Evolutionary conservation across 2,888 invertebrate species (phyloP).

Genomic region (Capitulum mitella): DNA sequence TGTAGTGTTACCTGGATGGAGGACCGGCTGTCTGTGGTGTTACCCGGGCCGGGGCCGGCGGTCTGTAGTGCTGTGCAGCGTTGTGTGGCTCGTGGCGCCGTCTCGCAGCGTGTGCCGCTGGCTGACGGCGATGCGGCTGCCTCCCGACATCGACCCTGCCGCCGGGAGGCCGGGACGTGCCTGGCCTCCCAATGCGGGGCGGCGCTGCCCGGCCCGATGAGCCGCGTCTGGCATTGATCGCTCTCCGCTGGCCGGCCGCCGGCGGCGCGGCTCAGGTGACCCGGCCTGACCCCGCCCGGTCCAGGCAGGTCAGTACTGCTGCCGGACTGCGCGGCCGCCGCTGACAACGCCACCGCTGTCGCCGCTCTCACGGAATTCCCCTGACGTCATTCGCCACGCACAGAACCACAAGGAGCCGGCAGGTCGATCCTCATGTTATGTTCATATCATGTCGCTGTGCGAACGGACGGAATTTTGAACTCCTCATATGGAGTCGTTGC

Average conservation of each 20-base stretch:
- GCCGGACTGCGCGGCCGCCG: not conserved
- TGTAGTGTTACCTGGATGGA: no score
- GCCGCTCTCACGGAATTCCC: not conserved
- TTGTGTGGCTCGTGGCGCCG: no score
- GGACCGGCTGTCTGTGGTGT: no score
- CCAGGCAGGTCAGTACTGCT: no score
- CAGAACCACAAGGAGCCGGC: not conserved
- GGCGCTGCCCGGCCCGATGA: not conserved
- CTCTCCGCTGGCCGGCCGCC: not conserved
- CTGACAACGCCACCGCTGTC: not conserved
- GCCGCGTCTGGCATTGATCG: conserved; percentile 14
- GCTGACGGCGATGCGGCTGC: no score
- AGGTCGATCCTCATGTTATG: conserved; percentile 22
- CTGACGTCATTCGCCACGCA: not conserved
- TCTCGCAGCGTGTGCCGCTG: no score
- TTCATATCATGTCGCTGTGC: conserved; percentile 22
- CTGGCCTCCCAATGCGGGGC: not conserved
- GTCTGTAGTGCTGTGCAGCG: no score
- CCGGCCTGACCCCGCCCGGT: conserved; percentile 1
- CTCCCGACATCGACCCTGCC: conserved; percentile 5
- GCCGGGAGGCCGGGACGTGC: not conserved
- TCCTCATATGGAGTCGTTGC: conserved; percentile 10
- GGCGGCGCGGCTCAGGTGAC: not conserved
- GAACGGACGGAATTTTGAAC: conserved; percentile 1
- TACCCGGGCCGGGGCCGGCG: no score